Conservation (phyloP, 2,113 vertebrate species). For the Antechinus stuartii region DNA sequence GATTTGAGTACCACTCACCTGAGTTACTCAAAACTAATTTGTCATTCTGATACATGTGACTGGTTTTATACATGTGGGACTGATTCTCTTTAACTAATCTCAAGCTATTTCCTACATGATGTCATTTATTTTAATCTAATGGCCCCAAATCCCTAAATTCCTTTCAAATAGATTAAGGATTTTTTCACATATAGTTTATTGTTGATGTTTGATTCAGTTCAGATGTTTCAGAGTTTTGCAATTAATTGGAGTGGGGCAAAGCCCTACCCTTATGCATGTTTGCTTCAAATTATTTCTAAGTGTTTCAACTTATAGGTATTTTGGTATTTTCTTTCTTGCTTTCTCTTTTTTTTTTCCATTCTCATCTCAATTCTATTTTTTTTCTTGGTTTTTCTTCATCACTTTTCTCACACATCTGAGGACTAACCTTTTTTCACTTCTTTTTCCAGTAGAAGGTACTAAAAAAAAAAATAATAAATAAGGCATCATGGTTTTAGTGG, state of each 20-base stretch:
- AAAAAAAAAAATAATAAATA: background rate
- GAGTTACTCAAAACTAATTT: background rate
- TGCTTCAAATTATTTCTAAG: background rate
- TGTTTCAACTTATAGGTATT: background rate
- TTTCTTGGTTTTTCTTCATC: background rate
- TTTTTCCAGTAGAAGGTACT: background rate
- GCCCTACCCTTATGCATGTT: background rate
- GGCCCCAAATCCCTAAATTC: background rate
- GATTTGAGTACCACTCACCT: background rate
- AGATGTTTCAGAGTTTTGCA: background rate
- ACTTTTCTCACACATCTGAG: background rate
- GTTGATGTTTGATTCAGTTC: background rate
- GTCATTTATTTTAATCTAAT: background rate
- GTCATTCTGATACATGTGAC: background rate
- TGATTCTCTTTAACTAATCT: background rate
- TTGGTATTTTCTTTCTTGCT: background rate
- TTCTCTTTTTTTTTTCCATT: background rate
- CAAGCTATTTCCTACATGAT: background rate
- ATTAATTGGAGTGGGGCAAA: background rate
- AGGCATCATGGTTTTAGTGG: background rate
- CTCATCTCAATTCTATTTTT: background rate
- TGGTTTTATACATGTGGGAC: background rate
- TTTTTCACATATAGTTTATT: background rate
- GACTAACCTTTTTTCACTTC: background rate
- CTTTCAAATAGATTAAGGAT: background rate